Percentiles rank a stretch among this genome's conserved stretches.
phyloP scores from a whole-genome alignment of 2,888 invertebrate species.

The Dioctria rufipes region DNA sequence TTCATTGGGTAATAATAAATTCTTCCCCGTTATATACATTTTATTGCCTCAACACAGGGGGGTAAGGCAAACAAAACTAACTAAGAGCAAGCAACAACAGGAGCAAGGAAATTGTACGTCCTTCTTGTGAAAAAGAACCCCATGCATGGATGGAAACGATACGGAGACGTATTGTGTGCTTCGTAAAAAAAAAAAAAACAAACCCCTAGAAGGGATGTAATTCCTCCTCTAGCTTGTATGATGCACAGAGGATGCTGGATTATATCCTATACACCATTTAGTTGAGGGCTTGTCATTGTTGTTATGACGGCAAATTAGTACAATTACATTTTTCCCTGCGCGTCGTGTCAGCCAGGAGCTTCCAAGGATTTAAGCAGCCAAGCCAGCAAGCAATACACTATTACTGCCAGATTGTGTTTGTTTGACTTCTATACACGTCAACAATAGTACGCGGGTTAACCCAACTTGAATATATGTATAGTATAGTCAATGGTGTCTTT shows the following conservation, averaged over 20 bases:
- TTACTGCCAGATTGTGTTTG: not conserved
- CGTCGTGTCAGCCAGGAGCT: not conserved
- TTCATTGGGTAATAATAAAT: conserved; percentile 30
- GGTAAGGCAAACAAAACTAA: not conserved
- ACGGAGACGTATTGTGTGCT: not conserved
- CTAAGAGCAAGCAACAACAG: not conserved
- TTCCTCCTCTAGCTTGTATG: not conserved
- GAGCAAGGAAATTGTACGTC: conserved; percentile 5
- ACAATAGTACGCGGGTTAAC: not conserved
- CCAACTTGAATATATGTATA: not conserved
- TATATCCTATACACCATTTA: not conserved
- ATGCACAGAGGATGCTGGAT: not conserved
- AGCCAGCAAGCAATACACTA: not conserved
- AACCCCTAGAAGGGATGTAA: not conserved
- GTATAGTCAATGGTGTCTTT: not conserved
- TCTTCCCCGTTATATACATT: conserved; percentile 19
- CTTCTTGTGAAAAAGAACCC: not conserved
- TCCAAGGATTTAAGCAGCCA: conserved; percentile 16
- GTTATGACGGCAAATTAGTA: conserved; percentile 47
- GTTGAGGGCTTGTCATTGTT: conserved; percentile 33
- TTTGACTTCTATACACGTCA: conserved; percentile 22
- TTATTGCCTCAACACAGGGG: conserved; percentile 28
- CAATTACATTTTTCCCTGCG: conserved; percentile 39
- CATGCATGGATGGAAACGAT: not conserved
- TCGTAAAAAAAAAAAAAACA: not conserved